Conservation (phyloP, 64 coral and sea anemone species). For the Exaiptasia diaphana region DNA sequence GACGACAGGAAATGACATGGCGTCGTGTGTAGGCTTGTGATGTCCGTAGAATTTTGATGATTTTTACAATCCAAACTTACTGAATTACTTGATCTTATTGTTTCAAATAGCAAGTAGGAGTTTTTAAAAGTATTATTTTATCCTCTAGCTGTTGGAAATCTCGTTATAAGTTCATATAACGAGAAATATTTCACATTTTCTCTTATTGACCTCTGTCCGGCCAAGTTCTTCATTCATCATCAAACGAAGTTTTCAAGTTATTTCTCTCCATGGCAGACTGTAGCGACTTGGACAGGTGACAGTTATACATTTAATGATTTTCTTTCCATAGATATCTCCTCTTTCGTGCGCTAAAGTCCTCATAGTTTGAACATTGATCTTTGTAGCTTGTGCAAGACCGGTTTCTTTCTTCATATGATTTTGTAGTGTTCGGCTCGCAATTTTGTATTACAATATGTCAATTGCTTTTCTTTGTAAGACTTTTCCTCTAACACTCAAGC, state of each 20-base stretch:
- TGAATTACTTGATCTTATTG: too few relatives aligned
- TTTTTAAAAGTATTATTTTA: too few relatives aligned
- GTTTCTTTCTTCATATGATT: background rate
- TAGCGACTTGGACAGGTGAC: conserved; percentile 94
- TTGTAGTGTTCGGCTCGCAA: background rate
- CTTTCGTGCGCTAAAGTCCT: background rate
- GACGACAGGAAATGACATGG: conserved; percentile 14
- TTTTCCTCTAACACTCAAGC: too few relatives aligned
- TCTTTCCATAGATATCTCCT: background rate
- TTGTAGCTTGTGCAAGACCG: background rate
- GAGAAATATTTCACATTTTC: too few relatives aligned
- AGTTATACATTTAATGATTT: background rate
- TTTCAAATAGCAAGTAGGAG: too few relatives aligned
- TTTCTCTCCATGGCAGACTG: conserved; percentile 81
- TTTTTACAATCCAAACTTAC: background rate
- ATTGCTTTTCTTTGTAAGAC: background rate
- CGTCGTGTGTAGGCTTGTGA: conserved; percentile 28
- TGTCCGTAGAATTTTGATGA: background rate
- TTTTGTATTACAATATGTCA: background rate
- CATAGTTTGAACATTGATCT: background rate
- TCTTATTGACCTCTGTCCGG: too few relatives aligned
- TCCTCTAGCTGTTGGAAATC: too few relatives aligned
- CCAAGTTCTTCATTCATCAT: background rate
- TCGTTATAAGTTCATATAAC: too few relatives aligned
- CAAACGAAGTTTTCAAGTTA: background rate